Evolutionary conservation across 2,888 invertebrate species (phyloP).

Genomic region (Drosophila maculinotata): DNA sequence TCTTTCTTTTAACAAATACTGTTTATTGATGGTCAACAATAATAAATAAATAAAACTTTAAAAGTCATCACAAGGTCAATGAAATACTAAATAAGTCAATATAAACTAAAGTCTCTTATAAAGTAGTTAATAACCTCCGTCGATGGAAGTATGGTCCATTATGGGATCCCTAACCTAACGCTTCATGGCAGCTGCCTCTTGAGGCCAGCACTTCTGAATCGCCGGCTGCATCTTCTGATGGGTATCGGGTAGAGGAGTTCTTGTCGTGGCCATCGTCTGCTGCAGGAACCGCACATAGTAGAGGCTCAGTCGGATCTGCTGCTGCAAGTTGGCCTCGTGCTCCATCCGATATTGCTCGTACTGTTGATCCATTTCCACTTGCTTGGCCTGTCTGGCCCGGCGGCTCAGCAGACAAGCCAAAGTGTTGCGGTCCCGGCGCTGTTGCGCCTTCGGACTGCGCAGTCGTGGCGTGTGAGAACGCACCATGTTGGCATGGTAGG

Average conservation of each 20-base stretch:
- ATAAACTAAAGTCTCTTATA: background rate
- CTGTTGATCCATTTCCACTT: slow-evolving; percentile 62
- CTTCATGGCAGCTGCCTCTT: slow-evolving; percentile 19
- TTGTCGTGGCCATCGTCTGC: slow-evolving; percentile 43
- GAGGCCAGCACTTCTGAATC: slow-evolving; percentile 13
- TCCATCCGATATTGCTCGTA: slow-evolving; percentile 51
- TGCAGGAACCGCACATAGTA: slow-evolving; percentile 65
- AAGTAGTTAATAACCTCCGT: slow-evolving; percentile 3
- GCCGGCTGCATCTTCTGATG: slow-evolving; percentile 13
- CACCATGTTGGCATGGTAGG: slow-evolving; percentile 71
- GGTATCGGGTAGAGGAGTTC: slow-evolving; percentile 30
- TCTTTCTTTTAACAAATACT: slow-evolving; percentile 21
- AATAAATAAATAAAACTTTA: slow-evolving; percentile 31
- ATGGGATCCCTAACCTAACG: slow-evolving; percentile 19
- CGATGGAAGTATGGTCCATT: slow-evolving; percentile 5
- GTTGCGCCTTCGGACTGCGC: slow-evolving; percentile 67
- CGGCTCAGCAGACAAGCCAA: slow-evolving; percentile 63
- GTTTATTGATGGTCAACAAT: slow-evolving; percentile 56
- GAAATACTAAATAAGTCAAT: too few relatives aligned
- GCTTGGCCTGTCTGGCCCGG: slow-evolving; percentile 61
- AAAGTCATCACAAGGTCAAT: slow-evolving; percentile 53
- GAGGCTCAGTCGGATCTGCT: slow-evolving; percentile 63
- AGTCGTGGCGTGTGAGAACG: slow-evolving; percentile 49
- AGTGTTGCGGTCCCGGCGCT: slow-evolving; percentile 72
- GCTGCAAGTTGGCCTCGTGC: slow-evolving; percentile 51